A percentile compares a stretch with the other conserved stretches of the same genome.
Evolutionary conservation across 2,113 vertebrate genomes (phyloP).

Genomic region (Mionectes macconnelli): DNA sequence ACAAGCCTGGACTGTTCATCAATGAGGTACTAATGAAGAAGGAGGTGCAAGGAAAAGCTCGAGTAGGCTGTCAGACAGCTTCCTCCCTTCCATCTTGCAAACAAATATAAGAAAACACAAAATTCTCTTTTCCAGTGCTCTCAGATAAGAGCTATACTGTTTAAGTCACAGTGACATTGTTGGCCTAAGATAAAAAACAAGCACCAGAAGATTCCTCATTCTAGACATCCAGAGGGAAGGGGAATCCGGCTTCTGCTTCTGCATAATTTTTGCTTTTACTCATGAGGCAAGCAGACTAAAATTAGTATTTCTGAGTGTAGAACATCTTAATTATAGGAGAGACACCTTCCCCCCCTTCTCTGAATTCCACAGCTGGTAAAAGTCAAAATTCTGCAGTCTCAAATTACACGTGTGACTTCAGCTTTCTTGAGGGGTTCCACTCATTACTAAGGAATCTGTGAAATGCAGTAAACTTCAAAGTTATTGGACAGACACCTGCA

Average conservation of each 20-base stretch:
- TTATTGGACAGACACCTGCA: background rate
- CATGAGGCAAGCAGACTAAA: background rate
- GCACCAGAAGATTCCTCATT: background rate
- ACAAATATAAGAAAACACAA: background rate
- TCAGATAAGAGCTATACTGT: background rate
- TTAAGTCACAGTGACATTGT: background rate
- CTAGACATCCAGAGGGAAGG: background rate
- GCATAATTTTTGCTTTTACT: background rate
- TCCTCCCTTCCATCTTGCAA: background rate
- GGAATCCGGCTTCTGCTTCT: background rate
- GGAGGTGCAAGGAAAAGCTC: background rate
- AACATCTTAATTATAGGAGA: background rate
- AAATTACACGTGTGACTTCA: background rate
- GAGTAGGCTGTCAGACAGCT: background rate
- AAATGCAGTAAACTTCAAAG: background rate
- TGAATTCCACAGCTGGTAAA: background rate
- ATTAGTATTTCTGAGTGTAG: background rate
- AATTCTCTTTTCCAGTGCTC: background rate
- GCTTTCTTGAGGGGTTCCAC: background rate
- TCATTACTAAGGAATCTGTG: background rate
- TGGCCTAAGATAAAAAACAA: background rate
- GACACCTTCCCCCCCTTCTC: background rate
- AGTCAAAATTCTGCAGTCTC: background rate
- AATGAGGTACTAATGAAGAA: slow-evolving; percentile 77
- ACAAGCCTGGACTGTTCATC: slow-evolving; percentile 80